Conservation (phyloP, 2,888 invertebrate genomes). For the Apantesis nais region DNA sequence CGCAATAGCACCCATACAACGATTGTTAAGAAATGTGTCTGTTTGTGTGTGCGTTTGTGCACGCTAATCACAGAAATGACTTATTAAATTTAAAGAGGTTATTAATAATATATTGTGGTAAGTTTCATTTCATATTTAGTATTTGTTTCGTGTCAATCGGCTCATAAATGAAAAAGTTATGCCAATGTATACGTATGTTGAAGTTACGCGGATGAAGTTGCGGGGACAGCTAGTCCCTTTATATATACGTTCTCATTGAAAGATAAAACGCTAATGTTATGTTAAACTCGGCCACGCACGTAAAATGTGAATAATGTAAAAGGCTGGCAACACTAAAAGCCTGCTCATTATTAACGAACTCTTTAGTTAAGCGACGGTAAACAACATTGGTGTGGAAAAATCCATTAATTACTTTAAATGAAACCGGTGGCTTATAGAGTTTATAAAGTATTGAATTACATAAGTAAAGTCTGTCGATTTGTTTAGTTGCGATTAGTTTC, state of each 20-base stretch:
- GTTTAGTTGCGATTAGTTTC: neutral
- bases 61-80: too few species aligned
- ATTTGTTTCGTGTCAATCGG: too few species aligned
- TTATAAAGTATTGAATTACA: neutral
- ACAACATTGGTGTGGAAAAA: conserved; percentile 26
- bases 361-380: conserved; percentile 42
- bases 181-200: too few species aligned
- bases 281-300: conserved; percentile 39
- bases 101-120: too few species aligned
- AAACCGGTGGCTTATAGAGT: conserved; percentile 16
- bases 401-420: conserved; percentile 30
- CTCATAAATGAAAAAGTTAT: too few species aligned
- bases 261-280: conserved; percentile 18
- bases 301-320: conserved; percentile 52
- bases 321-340: conserved; percentile 52
- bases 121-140: too few species aligned
- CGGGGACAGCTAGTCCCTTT: too few species aligned
- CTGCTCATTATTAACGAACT: conserved; percentile 50
- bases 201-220: too few species aligned
- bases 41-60: too few species aligned
- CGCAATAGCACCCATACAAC: too few species aligned
- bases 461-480: conserved; percentile 6
- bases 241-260: neutral
- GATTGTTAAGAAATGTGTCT: too few species aligned
- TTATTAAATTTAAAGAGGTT: too few species aligned